These are phyloP conservation scores for Andrena cerasifolii DNA, from an alignment of 1,140 invertebrate genomes.

Conservation along the genomic window DNA sequence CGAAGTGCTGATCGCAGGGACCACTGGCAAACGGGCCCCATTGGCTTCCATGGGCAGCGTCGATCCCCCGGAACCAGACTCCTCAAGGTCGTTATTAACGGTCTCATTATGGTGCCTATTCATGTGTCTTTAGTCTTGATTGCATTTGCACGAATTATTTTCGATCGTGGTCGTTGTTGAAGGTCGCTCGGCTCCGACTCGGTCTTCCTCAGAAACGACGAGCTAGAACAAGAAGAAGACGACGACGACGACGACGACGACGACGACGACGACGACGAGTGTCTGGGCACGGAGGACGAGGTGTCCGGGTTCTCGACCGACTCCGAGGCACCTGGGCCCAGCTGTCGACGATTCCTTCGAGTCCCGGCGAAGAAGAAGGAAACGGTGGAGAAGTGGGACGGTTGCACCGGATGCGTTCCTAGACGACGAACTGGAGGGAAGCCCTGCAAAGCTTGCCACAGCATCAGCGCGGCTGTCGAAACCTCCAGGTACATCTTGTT, in stretches of 20 bases:
- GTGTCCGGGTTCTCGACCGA: conserved; percentile 91
- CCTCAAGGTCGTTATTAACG: conserved; percentile 79
- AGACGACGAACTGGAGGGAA: conserved; percentile 74
- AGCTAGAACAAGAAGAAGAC: conserved; percentile 40
- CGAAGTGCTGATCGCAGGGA: conserved; percentile 56
- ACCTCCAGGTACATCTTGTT: conserved; percentile 70
- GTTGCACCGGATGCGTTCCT: conserved; percentile 77
- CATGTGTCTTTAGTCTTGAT: too few relatives aligned
- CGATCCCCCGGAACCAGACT: conserved; percentile 86
- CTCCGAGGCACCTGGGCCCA: conserved; percentile 84
- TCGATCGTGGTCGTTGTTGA: neutral
- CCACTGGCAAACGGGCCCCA: conserved; percentile 83
- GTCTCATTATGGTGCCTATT: too few relatives aligned
- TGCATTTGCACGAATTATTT: neutral
- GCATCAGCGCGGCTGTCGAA: conserved; percentile 80
- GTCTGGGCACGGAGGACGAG: conserved; percentile 89
- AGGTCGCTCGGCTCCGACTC: conserved; percentile 86
- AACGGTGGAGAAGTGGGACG: conserved; percentile 77
- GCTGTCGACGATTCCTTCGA: conserved; percentile 75
- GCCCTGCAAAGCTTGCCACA: conserved; percentile 75
- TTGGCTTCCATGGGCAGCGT: conserved; percentile 90
- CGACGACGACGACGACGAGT: conserved; percentile 84
- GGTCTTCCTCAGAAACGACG: conserved; percentile 84
- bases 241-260: too few relatives aligned
- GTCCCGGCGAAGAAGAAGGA: conserved; percentile 77